These are phyloP conservation scores for Philotrypesis tridentata DNA, from an alignment of 1,140 invertebrate genomes.

Conservation along the genomic window DNA sequence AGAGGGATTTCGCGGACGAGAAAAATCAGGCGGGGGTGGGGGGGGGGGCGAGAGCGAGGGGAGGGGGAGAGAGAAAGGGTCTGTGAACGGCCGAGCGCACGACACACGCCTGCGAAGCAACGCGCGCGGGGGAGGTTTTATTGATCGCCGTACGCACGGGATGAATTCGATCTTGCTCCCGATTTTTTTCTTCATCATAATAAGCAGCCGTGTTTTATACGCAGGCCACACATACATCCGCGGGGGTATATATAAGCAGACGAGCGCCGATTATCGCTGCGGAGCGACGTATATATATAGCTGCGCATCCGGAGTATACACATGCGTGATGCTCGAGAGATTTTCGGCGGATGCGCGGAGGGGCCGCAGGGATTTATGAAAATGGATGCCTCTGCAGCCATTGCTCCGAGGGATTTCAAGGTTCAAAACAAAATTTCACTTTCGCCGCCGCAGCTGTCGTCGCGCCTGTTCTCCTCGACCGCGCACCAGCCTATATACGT, in stretches of 20 bases:
- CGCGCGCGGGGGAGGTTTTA: constrained; percentile 37
- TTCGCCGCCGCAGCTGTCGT: constrained; percentile 1
- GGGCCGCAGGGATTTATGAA: constrained; percentile 18
- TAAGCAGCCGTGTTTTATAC: no score
- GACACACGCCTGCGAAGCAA: neutral
- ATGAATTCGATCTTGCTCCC: constrained; percentile 9
- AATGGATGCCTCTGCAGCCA: constrained; percentile 43
- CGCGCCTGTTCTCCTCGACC: no score
- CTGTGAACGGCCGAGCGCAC: neutral
- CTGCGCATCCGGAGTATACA: neutral
- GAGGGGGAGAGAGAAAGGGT: neutral
- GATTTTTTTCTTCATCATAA: no score
- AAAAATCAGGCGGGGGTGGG: neutral
- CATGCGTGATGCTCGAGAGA: neutral
- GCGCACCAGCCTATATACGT: no score
- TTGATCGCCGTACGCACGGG: constrained; percentile 39
- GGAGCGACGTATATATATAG: neutral
- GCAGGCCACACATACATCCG: no score
- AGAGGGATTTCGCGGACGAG: constrained; percentile 2
- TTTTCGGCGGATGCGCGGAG: neutral
- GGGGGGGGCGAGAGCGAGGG: neutral
- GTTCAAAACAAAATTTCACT: constrained; percentile 32
- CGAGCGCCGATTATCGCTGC: no score
- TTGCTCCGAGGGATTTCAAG: constrained; percentile 29
- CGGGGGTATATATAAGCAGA: no score